These are phyloP conservation scores for Platycercus adscitus DNA, from an alignment of 2,113 vertebrate genomes.

Conservation along the genomic window DNA sequence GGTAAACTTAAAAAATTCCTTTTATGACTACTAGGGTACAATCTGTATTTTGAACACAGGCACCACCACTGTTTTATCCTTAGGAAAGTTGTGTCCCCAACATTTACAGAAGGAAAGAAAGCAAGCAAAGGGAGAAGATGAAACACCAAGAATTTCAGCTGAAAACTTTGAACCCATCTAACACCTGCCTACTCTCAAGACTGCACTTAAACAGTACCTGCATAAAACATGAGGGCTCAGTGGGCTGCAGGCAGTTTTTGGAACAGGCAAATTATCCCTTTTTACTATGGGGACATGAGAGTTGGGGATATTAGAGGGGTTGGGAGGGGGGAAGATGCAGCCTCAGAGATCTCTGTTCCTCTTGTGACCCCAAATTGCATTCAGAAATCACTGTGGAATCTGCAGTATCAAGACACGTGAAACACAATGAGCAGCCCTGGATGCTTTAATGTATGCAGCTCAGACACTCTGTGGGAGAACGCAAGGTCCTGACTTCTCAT, in stretches of 20 bases:
- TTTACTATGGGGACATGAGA: background rate
- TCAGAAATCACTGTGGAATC: background rate
- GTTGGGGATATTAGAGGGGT: background rate
- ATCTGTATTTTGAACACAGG: background rate
- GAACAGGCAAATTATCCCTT: background rate
- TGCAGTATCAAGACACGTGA: background rate
- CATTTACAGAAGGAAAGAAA: background rate
- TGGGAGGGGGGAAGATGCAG: background rate
- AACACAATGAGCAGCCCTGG: background rate
- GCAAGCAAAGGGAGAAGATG: background rate
- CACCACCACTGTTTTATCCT: background rate
- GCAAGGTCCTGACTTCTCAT: background rate
- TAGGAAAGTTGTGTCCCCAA: background rate
- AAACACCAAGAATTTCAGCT: background rate
- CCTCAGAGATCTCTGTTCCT: background rate
- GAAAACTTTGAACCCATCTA: background rate
- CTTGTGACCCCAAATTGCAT: background rate
- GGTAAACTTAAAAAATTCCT: background rate
- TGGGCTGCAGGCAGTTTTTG: background rate
- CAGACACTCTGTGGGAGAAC: background rate
- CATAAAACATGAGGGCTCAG: background rate
- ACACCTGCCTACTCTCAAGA: background rate
- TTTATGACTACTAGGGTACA: background rate
- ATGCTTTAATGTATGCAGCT: background rate
- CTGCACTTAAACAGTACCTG: background rate